Conservation (phyloP, 2,797 vertebrate genomes). For the Labroides dimidiatus region DNA sequence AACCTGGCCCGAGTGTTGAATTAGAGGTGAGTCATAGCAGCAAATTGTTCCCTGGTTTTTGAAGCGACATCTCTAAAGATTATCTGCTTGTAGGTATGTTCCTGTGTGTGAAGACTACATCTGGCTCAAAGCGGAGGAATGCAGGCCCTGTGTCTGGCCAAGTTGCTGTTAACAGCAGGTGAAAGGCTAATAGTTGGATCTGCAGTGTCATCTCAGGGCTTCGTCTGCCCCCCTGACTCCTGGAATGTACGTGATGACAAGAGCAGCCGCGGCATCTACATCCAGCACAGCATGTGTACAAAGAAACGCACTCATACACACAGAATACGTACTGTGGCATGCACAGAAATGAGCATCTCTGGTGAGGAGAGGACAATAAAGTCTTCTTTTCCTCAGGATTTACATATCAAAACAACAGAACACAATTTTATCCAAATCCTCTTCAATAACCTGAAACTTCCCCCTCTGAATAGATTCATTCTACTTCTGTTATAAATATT, state of each 20-base stretch:
- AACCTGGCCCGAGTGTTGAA: constrained; percentile 39
- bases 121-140: constrained; percentile 89
- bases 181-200: constrained; percentile 95
- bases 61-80: constrained; percentile 59
- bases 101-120: constrained; percentile 79
- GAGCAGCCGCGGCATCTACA: constrained; percentile 75
- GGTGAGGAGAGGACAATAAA: constrained; percentile 57
- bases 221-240: constrained; percentile 90
- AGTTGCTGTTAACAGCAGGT: constrained; percentile 94
- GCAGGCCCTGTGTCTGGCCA: constrained; percentile 88
- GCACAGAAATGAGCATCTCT: constrained; percentile 42
- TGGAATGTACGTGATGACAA: constrained; percentile 98
- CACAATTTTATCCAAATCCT: constrained; percentile 48
- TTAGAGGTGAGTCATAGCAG: constrained; percentile 49
- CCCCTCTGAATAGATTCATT: constrained; percentile 62
- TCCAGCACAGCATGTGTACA: constrained; percentile 46
- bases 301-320: constrained; percentile 33
- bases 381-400: constrained; percentile 50
- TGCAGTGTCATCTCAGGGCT: constrained; percentile 91
- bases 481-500: constrained; percentile 40
- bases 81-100: constrained; percentile 66
- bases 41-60: constrained; percentile 54
- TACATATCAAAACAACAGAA: constrained; percentile 55
- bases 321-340: constrained; percentile 33
- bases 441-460: constrained; percentile 61